Base-by-base conservation (phyloP, 2,888 invertebrate species). In the Hydriomena furcata region DNA sequence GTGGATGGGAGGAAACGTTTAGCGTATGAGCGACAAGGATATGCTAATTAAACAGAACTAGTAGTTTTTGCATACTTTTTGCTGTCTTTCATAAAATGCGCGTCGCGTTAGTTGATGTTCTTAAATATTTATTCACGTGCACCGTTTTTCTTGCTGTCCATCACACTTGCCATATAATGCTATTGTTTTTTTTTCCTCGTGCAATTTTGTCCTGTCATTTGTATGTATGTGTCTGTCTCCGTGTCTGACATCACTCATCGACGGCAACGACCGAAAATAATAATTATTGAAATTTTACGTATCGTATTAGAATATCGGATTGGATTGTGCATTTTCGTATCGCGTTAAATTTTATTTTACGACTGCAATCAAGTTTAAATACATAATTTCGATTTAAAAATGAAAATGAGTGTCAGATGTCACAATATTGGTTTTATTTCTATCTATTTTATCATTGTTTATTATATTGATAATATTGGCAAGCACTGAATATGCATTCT, bases 191-290 rank as follows among this genome's bases (percentile, higher is more conserved):
- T 53, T 53, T 51, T 47, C 51, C 25, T 23, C 55, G 60, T 63
- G 58, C 64, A 64, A 73, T 73, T 73, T 67, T 71, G 79, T 68
- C 68, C 73, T 73, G 76, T 47, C 45, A 50, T 49, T 43, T 43
- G 34, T 38, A 77, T 43, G 34, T 38, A 77, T 79, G 76, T 75
- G 77, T 74, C 72, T 66, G 78, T 73, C 73, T 63, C 66, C 36
- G 58, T 63, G 71, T 64, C 83, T 85, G 84, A 84, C 84, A 82
- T 87, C 87, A 84, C 75, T 80, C 81, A 68, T 38, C 64, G 68
- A 80, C 65, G 86, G 85, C 87, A 87, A 81, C 68, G 86, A 83
- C 79, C 83, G 69, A 78, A 82, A 78, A 80, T 78, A 78, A 81
- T 85, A 81, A 82, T 81, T 81, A 79, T 81, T 73, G 61, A 71